These are phyloP conservation scores for Meda fulgida DNA, from an alignment of 2,797 vertebrate species.

Conservation along the genomic window DNA sequence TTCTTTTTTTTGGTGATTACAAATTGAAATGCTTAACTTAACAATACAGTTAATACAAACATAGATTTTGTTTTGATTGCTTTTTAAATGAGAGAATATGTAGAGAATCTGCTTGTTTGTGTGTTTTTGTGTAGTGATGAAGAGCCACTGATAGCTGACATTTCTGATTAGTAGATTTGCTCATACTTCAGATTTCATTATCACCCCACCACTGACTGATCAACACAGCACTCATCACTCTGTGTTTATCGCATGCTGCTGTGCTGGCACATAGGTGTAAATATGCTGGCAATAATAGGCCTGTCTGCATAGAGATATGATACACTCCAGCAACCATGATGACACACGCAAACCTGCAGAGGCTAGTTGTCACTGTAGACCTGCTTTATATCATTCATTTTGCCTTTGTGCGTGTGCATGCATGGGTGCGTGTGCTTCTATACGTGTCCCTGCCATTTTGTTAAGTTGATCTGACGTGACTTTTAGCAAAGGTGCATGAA, in stretches of 20 bases:
- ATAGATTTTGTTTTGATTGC: not conserved
- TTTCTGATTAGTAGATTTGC: constrained; percentile 46
- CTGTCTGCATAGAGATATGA: constrained; percentile 48
- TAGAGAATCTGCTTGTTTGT: not conserved
- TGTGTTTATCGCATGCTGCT: constrained; percentile 42
- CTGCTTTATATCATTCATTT: constrained; percentile 38
- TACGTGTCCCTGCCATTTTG: not conserved
- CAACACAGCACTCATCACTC: constrained; percentile 51
- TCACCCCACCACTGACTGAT: constrained; percentile 48
- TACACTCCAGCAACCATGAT: constrained; percentile 50
- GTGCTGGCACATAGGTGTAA: constrained; percentile 47
- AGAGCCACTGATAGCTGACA: constrained; percentile 42
- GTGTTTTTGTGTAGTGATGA: constrained; percentile 11
- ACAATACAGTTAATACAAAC: constrained; percentile 9
- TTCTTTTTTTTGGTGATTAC: not conserved
- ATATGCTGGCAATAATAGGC: constrained; percentile 40
- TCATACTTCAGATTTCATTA: constrained; percentile 49
- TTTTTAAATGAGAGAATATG: constrained; percentile 15
- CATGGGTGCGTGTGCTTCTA: not conserved
- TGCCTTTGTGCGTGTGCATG: not conserved
- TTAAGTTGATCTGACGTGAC: constrained; percentile 13
- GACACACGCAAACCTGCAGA: constrained; percentile 42
- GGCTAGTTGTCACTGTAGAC: constrained; percentile 40
- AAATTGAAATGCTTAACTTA: not conserved
- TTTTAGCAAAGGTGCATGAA: constrained; percentile 11